Base-by-base conservation (phyloP, 2,888 invertebrate species). In the Pteria penguin region DNA sequence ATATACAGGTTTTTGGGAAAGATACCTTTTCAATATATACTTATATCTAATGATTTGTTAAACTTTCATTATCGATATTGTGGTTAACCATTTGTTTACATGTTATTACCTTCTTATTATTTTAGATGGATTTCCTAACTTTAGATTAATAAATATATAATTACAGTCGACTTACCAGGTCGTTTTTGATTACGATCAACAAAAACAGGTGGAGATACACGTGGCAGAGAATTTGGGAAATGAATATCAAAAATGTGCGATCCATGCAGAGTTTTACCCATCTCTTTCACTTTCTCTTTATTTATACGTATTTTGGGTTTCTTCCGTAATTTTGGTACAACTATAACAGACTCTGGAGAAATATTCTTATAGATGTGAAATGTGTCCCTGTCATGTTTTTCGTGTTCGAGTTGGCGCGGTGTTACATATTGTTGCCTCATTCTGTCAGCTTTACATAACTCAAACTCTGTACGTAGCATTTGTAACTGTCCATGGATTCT, bases 341-440 rank as follows among this genome's bases (percentile, higher is more conserved):
- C 18, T 4, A 60, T 8, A 26, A 24, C 27, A 24, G 60, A 26
- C 1, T n/a, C 60, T 29, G 18, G 14, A 26, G 22, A n/a, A 18
- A 60, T 26, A 26, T 27, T 26, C 27, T 14, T 4, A n/a, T 24
- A 18, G 27, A 26, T 11, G 4, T 26, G 24, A 27, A 24, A 60
- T 4, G 60, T 60, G 18, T 24, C 27, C 14, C 60, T 22, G 11
- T 60, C 27, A 26, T 24, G 26, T 26, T 36, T 65, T 65, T 65
- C 65, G 31, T 65, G 27, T 65, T 65, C 65, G 24, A 65, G 26
- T 1, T 36, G 36, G 11, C 45, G 33, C 36, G 65, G 33, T 26
- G 65, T 36, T 18, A 65, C 65, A 65, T 36, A 65, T 26, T 65
- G 65, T 65, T 65, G 65, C 11, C 27, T 24, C 2, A 65, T 45